Evolutionary conservation across 2,113 vertebrate genomes (phyloP).

Genomic region (Polypterus senegalus): DNA sequence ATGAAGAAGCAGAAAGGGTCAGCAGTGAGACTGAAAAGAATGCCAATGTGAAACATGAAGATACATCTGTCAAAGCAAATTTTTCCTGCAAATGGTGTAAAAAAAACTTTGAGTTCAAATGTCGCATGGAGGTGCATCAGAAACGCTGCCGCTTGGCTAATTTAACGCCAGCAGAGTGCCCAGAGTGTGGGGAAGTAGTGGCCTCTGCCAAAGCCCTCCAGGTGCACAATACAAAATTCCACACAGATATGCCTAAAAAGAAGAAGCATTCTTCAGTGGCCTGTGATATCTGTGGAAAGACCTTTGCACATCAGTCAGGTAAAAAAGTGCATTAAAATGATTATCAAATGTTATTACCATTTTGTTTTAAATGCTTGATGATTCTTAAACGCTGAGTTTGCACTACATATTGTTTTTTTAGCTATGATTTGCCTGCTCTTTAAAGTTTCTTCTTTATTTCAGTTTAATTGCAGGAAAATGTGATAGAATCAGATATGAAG

Average conservation of each 20-base stretch:
- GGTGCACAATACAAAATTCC: constrained; percentile 47
- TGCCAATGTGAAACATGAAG: not conserved
- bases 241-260: constrained; percentile 27
- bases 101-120: constrained; percentile 68
- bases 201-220: constrained; percentile 46
- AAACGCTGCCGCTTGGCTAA: constrained; percentile 54
- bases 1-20: constrained; percentile 3
- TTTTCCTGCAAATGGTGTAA: constrained; percentile 59
- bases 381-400: no score
- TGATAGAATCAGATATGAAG: no score
- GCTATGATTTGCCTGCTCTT: no score
- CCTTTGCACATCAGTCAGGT: constrained; percentile 77
- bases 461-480: no score
- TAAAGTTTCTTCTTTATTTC: no score
- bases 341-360: no score
- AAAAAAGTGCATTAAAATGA: not conserved
- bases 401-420: no score
- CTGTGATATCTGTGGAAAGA: constrained; percentile 63
- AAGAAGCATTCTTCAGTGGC: constrained; percentile 46
- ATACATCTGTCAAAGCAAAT: constrained; percentile 37
- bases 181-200: constrained; percentile 38
- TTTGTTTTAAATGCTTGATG: no score
- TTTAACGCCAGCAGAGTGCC: constrained; percentile 44
- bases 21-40: constrained; percentile 2
- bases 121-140: constrained; percentile 57